Evolutionary conservation across 1,140 invertebrate genomes (phyloP), one percentile per base, ranked within the genome.

Genomic region (Hormaphis cornu): DNA sequence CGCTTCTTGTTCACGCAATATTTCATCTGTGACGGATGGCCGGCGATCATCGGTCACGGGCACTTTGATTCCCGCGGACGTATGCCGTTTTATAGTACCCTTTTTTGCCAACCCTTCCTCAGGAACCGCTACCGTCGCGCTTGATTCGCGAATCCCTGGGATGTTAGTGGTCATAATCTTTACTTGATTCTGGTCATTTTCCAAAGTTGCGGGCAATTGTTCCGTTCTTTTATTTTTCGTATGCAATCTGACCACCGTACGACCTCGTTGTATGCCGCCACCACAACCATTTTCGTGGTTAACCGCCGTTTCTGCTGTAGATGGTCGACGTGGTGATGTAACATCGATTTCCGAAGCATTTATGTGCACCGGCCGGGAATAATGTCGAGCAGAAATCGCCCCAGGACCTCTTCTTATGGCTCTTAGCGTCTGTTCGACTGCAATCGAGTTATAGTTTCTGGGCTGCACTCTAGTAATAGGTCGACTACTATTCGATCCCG

Each of bases 301-400:
- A 72, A 73, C 44, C 70, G 72, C 30, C n/a, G 50, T 46, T 35
- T 52, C 52, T 1, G 18, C n/a, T 4, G 10, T 1, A 4, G 42
- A 20, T 5, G 54, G 66, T 14, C 37, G 52, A 12, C 46, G 59
- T 54, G 42, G 90, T 87, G 77, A 90, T 9, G 74, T 73, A 10
- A 91, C 88, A 76, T 91, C 89, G 72, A 91, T 91, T 75, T 90
- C 87, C 2, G 88, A 87, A 5, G 89, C 90, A 75, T 90, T 88
- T 33, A 90, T 89, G 71, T 81, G 80, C 18, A 86, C 82, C 7
- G 86, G 85, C 46, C 82, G 80, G 2, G 82, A 76, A 28, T 82
- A 63, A 3, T 50, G 63, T 12, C 44, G 73, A 12, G 50, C 69
- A n/a, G 35, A 26, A 48, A 69, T 10, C 33, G 54, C 46, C n/a